Evolutionary conservation across 2,888 invertebrate species (phyloP), one percentile per base, ranked within the genome.

Genomic region (Notodonta ziczac): DNA sequence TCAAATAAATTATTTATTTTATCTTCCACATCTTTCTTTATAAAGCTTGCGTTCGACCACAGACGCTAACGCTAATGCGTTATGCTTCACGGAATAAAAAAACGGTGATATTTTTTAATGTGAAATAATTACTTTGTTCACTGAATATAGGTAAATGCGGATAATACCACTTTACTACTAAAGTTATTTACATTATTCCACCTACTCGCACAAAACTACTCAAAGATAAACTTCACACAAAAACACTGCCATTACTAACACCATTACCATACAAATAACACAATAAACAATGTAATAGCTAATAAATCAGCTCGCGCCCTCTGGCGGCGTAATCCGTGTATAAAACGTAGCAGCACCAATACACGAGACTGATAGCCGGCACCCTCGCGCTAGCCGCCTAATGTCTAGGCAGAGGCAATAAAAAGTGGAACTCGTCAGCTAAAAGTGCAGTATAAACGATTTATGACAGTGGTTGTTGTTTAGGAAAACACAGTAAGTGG

Each of bases 361-460:
- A 68, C 67, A 72, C 61, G 58, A 64, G 68, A 63, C 58, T 58
- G 60, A 60, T 59, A 50, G 53, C 44, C 40, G 60, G 63, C 69
- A 67, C 68, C 71, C 67, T 65, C 64, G 57, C 64, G 66, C 56
- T 61, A 60, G 57, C 67, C 59, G 68, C 72, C 72, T 78, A 81
- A 81, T 80, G 77, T 81, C 84, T 81, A 79, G 80, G 78, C 77
- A 76, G 70, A 74, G 62, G 83, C 81, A 85, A 86, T 89, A 88
- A 88, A 87, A 89, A 86, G 80, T 80, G 81, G 77, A 82, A 82
- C 85, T 85, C 86, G 84, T 88, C 87, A 87, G 69, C 83, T 76
- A 74, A 67, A 66, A 76, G 72, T 69, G 72, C 66, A 66, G 73
- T 73, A 78, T 77, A 74, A 69, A 74, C 63, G 74, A 80, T 81